Conservation (phyloP, 2,888 invertebrate genomes). For the Ferrisia virgata region DNA sequence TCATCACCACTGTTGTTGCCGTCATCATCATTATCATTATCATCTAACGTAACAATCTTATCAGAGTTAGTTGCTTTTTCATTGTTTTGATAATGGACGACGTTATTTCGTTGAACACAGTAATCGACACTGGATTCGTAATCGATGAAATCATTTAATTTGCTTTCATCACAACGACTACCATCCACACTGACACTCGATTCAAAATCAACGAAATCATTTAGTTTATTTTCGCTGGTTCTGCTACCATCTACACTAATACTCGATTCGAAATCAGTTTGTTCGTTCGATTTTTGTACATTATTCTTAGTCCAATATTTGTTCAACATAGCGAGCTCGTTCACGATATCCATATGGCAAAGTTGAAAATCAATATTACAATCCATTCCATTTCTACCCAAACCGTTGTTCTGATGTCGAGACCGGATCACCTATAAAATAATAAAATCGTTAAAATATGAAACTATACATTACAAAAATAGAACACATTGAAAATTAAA, state of each 20-base stretch:
- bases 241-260: conserved; percentile 36
- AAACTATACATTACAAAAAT: not conserved
- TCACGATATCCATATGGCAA: conserved; percentile 37
- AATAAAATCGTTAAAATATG: not conserved
- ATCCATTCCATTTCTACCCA: not conserved
- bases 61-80: not conserved
- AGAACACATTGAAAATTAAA: not conserved
- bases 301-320: conserved; percentile 39
- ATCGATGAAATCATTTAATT: conserved; percentile 28
- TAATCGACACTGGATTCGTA: conserved; percentile 19
- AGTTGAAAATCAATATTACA: conserved; percentile 22
- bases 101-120: not conserved
- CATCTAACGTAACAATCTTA: not conserved
- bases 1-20: not conserved
- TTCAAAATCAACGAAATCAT: conserved; percentile 38
- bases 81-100: not conserved
- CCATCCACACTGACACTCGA: conserved; percentile 27
- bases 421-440: conserved; percentile 25
- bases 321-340: conserved; percentile 39
- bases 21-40: not conserved
- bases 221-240: conserved; percentile 38
- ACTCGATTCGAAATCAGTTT: conserved; percentile 33
- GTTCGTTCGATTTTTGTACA: not conserved
- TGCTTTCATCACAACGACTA: conserved; percentile 28
- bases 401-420: not conserved